A percentile compares a stretch with the other conserved stretches of the same genome.
Evolutionary conservation across 2,113 vertebrate genomes (phyloP).

Genomic region (Albula glossodonta): DNA sequence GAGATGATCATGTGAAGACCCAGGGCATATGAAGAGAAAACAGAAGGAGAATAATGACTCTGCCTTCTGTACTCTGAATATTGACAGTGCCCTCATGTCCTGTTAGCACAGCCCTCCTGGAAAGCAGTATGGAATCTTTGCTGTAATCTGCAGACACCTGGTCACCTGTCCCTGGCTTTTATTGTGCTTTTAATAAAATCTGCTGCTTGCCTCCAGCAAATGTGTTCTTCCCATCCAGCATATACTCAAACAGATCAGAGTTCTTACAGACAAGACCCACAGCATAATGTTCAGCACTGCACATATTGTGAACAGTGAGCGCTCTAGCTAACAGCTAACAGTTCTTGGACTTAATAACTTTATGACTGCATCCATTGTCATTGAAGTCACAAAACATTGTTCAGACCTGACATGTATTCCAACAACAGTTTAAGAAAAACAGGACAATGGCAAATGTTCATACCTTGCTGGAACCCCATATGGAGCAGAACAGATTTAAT

Average conservation of each 20-base stretch:
- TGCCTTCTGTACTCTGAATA: neutral
- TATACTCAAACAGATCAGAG: neutral
- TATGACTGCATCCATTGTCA: neutral
- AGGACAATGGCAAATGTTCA: too few species aligned
- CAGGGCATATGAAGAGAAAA: neutral
- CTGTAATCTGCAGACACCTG: neutral
- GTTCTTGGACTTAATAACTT: neutral
- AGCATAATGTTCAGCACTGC: neutral
- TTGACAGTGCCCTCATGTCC: neutral
- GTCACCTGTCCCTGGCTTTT: neutral
- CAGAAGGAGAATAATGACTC: neutral
- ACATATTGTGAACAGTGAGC: neutral
- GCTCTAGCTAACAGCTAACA: neutral
- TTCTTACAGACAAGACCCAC: neutral
- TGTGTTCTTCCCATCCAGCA: neutral
- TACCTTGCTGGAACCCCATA: too few species aligned
- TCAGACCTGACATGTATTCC: too few species aligned
- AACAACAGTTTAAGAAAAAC: too few species aligned
- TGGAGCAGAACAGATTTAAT: too few species aligned
- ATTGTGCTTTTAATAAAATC: conserved; percentile 6
- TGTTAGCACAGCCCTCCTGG: neutral
- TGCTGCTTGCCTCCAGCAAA: neutral
- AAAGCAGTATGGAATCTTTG: neutral
- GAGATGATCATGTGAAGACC: neutral
- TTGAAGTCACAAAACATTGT: neutral